Evolutionary conservation across 2,888 invertebrate species (phyloP).

Genomic region (Macaria notata): DNA sequence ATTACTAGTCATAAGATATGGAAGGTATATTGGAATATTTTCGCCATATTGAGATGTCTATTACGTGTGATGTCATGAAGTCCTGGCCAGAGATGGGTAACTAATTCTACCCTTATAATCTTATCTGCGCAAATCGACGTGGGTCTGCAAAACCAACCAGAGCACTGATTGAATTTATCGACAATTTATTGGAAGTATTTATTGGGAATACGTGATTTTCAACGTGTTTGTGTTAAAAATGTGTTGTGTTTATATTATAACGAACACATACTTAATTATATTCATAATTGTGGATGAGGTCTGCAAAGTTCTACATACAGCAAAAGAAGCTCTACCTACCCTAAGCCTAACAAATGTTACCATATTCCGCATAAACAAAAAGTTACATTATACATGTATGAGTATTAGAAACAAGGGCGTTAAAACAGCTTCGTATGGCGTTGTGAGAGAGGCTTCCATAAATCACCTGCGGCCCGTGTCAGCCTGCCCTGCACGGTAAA

Average conservation of each 20-base stretch:
- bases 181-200: background rate
- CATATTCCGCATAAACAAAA: no score
- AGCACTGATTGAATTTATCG: conserved; percentile 15
- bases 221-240: background rate
- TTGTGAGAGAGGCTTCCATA: conserved; percentile 70
- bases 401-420: conserved; percentile 20
- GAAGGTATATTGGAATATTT: no score
- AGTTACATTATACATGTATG: conserved; percentile 3
- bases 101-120: conserved; percentile 26
- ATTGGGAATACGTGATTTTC: background rate
- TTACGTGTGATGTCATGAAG: no score
- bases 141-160: conserved; percentile 3
- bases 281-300: no score
- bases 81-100: background rate
- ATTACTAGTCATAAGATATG: no score
- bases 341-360: no score
- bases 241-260: no score
- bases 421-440: conserved; percentile 47
- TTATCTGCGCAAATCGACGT: conserved; percentile 17
- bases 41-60: no score
- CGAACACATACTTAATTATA: no score
- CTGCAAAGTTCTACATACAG: no score
- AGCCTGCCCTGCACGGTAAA: conserved; percentile 55
- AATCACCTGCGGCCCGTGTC: conserved; percentile 74
- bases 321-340: no score